Base-by-base conservation (phyloP, 2,797 vertebrate species). In the Thamnophis elegans region DNA sequence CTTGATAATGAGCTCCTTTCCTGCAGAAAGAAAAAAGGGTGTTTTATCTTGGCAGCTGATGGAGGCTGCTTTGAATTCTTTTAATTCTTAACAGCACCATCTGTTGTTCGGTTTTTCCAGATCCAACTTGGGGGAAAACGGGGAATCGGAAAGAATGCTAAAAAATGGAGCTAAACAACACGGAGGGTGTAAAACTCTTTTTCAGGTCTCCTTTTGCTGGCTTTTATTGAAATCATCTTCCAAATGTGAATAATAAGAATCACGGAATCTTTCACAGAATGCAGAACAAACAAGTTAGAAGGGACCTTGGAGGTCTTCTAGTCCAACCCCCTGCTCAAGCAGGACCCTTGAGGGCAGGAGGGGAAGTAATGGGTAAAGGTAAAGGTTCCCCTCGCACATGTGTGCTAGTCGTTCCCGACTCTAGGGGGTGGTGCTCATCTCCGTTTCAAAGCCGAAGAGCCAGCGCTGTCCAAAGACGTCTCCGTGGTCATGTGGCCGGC, bases 1-100 rank as follows among this genome's bases (percentile, higher is more conserved):
- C 94, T 93, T 95, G 94, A 96, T 96, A 97, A 97, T 95, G 97
- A 97, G 97, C 95, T 97, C 97, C 94, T 96, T 97, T 92, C 94
- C 94, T 92, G 96, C 95, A 97, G 94, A 95, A 91, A 90, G n/a
- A 3, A 92, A 96, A 96, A 68, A 60, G 28, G 91, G 89, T 94
- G 94, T 97, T 97, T 98, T 96, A 96, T 89, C 88, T 89, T 96
- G 96, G 95, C 95, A 97, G 95, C 91, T 95, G 96, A 97, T 91
- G 95, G 97, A 96, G 96, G 94, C 93, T 89, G 36, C 87, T 96
- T 95, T 97, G 97, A 97, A 97, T 94, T 95, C 95, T 95, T 97
- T 97, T 95, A 96, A 96, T 96, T 96, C 94, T 95, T 95, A 97
- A 95, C 94, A 93, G 94, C 91, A 96, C 97, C 97, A 96, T 96